phyloP scores from a whole-genome alignment of 2,797 vertebrate genomes.

The Buceros bicornis region DNA sequence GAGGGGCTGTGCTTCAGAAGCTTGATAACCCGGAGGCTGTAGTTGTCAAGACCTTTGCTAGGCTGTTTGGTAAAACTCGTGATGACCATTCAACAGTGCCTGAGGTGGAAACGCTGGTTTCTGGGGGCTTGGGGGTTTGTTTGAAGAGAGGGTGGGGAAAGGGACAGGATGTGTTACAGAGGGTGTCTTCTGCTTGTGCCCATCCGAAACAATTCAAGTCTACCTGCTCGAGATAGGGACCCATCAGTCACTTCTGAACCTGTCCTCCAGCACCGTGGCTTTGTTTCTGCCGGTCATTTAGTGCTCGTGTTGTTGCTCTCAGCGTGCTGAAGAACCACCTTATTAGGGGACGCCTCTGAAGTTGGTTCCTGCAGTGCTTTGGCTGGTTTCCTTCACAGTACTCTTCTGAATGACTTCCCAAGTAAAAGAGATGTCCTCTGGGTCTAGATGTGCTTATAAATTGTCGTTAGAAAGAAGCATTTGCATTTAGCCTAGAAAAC shows the following conservation, averaged over 20 bases:
- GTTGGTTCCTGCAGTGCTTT: conserved; percentile 45
- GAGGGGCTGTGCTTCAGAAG: background rate
- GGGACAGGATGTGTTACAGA: background rate
- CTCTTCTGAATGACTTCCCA: conserved; percentile 61
- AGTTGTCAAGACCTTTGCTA: background rate
- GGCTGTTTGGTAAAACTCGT: background rate
- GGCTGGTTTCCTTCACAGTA: conserved; percentile 67
- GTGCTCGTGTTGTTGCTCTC: conserved; percentile 30
- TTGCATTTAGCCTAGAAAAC: conserved; percentile 65
- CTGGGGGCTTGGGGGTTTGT: background rate
- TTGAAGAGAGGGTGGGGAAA: conserved; percentile 56
- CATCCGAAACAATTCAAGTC: background rate
- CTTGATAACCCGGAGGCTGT: background rate
- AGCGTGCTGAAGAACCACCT: background rate
- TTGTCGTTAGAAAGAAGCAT: conserved; percentile 74
- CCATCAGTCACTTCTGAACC: conserved; percentile 28
- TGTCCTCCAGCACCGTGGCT: conserved; percentile 21
- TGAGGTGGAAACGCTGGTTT: background rate
- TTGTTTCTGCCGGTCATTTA: conserved; percentile 34
- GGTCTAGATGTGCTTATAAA: conserved; percentile 43
- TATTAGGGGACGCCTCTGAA: conserved; percentile 54
- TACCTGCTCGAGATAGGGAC: background rate
- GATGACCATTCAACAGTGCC: background rate
- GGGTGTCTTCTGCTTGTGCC: conserved; percentile 18
- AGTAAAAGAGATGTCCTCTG: conserved; percentile 43